Percentiles rank a stretch among this genome's conserved stretches.
Conservation (phyloP, 2,888 invertebrate genomes). For the Tetranychus truncatus region DNA sequence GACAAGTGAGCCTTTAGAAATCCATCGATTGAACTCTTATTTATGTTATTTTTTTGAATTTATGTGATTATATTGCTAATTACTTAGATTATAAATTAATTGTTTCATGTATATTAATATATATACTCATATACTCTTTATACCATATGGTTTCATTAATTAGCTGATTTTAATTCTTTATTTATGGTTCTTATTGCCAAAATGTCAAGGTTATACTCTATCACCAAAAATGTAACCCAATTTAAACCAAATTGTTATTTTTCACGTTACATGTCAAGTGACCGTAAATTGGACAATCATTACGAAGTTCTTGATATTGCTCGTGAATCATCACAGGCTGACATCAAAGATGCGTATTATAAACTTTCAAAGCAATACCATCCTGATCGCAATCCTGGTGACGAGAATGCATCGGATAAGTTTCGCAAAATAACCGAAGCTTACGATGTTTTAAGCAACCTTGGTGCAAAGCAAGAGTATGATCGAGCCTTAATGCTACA, state of each 20-base stretch:
- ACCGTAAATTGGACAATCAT: background rate
- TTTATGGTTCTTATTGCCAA: too few species aligned
- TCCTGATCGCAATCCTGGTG: slow-evolving; percentile 3
- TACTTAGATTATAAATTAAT: too few species aligned
- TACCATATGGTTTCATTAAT: too few species aligned
- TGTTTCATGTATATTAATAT: too few species aligned
- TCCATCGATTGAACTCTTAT: too few species aligned
- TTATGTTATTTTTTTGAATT: too few species aligned
- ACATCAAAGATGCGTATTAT: background rate
- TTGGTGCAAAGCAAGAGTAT: background rate
- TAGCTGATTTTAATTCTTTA: too few species aligned
- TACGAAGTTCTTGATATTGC: background rate
- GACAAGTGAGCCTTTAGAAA: too few species aligned
- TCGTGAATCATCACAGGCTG: background rate
- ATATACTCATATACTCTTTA: too few species aligned
- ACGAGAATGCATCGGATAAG: background rate
- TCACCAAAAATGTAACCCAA: too few species aligned
- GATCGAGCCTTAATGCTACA: background rate
- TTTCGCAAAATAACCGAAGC: slow-evolving; percentile 6
- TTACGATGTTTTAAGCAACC: slow-evolving; percentile 2
- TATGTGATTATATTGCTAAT: too few species aligned
- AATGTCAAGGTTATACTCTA: too few species aligned
- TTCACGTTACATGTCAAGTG: background rate
- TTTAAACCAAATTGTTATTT: background rate
- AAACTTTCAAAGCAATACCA: background rate